Conservation (phyloP, 2,888 invertebrate genomes). For the Apotomis capreana region DNA sequence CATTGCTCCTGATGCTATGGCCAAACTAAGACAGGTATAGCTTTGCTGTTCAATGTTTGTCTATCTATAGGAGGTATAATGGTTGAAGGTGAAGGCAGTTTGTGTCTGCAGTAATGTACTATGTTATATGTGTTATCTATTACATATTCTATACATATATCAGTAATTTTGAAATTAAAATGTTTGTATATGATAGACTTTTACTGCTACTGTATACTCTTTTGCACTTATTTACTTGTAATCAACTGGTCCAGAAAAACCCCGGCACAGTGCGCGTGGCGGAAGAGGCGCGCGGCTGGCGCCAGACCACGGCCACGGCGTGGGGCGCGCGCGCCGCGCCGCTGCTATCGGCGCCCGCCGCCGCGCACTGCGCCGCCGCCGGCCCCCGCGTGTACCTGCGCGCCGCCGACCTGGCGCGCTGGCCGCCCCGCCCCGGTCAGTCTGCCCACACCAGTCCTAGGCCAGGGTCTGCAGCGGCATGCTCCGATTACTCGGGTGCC, state of each 20-base stretch:
- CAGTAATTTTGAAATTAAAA: too few relatives aligned
- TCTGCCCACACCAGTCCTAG: neutral
- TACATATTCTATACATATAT: too few relatives aligned
- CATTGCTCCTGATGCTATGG: constrained; percentile 98
- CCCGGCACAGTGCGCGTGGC: constrained; percentile 94
- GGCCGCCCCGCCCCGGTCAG: neutral
- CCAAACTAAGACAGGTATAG: constrained; percentile 93
- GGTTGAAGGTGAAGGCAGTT: too few relatives aligned
- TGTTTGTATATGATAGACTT: too few relatives aligned
- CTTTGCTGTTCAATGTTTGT: too few relatives aligned
- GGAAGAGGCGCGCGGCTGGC: constrained; percentile 94
- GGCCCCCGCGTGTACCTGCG: constrained; percentile 65
- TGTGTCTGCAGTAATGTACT: too few relatives aligned
- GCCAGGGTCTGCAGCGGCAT: constrained; percentile 88
- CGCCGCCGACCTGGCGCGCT: constrained; percentile 75
- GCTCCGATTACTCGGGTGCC: constrained; percentile 80
- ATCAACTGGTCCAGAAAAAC: constrained; percentile 81
- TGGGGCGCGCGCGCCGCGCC: constrained; percentile 13
- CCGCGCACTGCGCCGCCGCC: constrained; percentile 60
- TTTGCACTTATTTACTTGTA: neutral
- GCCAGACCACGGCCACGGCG: constrained; percentile 92
- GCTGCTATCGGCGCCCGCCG: constrained; percentile 85
- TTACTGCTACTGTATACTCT: too few relatives aligned
- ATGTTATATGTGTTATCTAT: too few relatives aligned
- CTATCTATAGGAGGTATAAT: too few relatives aligned